A percentile compares a stretch with the other conserved stretches of the same genome.
Conservation (phyloP, 2,797 vertebrate species). For the Telmatherina bonti region DNA sequence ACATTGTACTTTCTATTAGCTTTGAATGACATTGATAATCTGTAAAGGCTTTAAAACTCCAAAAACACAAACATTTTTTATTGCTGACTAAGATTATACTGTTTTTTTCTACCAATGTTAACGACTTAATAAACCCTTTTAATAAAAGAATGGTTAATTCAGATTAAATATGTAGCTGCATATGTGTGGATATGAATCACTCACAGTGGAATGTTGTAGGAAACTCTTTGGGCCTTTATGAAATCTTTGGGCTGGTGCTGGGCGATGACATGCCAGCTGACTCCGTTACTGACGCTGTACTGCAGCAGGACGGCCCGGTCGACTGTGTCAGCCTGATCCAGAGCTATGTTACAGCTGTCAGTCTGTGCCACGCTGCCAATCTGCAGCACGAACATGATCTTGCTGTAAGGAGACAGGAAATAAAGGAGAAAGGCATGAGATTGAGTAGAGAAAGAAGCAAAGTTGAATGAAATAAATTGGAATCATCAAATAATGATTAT, state of each 20-base stretch:
- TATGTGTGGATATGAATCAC: conserved; percentile 51
- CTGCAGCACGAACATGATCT: conserved; percentile 99
- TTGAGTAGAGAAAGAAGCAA: conserved; percentile 12
- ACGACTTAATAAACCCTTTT: not conserved
- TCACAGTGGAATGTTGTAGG: conserved; percentile 98
- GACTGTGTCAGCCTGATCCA: conserved; percentile 90
- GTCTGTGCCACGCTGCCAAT: conserved; percentile 95
- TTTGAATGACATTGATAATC: not conserved
- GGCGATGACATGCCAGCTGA: conserved; percentile 98
- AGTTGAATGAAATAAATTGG: not conserved
- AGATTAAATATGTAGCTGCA: not conserved
- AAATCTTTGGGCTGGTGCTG: conserved; percentile 99
- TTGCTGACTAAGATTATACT: not conserved
- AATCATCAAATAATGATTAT: not conserved
- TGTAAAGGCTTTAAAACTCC: not conserved
- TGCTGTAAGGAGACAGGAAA: conserved; percentile 82
- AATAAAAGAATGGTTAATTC: not conserved
- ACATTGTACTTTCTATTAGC: not conserved
- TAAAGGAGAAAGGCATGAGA: conserved; percentile 4
- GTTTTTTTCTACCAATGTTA: not conserved
- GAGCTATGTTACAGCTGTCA: conserved; percentile 95
- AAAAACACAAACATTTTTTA: not conserved
- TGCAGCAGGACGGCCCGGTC: conserved; percentile 97
- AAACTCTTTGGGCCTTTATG: conserved; percentile 97
- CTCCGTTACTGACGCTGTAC: conserved; percentile 96